Base-by-base conservation (phyloP, 2,113 vertebrate species). In the Beaufortia kweichowensis region DNA sequence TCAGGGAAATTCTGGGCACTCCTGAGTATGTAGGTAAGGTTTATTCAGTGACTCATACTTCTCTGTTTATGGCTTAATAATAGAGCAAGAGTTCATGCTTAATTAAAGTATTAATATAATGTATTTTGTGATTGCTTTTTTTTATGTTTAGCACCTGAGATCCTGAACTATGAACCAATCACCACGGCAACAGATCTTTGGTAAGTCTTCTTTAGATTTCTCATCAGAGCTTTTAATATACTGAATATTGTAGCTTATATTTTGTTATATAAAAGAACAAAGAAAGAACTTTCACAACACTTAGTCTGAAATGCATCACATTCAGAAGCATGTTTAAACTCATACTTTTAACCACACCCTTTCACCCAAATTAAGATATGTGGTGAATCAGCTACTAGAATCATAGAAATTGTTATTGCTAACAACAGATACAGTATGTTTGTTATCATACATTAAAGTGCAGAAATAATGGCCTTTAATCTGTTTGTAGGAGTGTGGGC, bases 121-220 rank as follows among this genome's bases (percentile, higher is more conserved):
- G 24, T 24, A 55, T 11, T 6, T 46, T 2, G 14, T 59, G 33
- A n/a, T 57, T 26, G 1, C 41, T 48, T 59, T 2, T 67, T 33
- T 77, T 24, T 84, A 76, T 86, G 65, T 88, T 67, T 84, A 98
- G 97, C 97, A 85, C 97, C 97, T 82, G 97, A 98, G 91, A 94
- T 98, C 75, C 90, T 98, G 70, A 97, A 96, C 80, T 98, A 98
- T n/a, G 97, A 98, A 84, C 96, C 97, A 4, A 96, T 98, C 88
- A 96, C 95, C n/a, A 98, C 96, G 59, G 93, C 96, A n/a, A 93
- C 95, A 56, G 97, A 98, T 86, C 91, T 98, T 77, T 98, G 97
- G 97, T 98, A 91, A 91, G 95, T 83, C 50, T 63, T 57, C 55
- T 23, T 77, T 70, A n/a, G n/a, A n/a, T n/a, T 71, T 55, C 46